Evolutionary conservation across 2,888 invertebrate genomes (phyloP).

Genomic region (Ophioninae sp.): DNA sequence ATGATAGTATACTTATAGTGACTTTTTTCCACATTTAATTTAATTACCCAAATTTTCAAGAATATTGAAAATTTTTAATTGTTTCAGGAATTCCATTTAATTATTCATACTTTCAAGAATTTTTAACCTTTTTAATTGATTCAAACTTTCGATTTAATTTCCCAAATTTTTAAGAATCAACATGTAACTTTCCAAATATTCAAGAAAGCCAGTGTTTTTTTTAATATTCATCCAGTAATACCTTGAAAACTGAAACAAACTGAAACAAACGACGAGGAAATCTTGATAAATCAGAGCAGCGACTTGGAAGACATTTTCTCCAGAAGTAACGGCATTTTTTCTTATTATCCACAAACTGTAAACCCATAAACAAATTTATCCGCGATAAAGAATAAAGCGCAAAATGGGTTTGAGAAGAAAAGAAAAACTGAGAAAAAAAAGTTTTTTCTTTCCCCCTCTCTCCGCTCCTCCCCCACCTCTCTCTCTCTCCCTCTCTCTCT

Average conservation of each 20-base stretch:
- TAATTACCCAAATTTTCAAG: neutral
- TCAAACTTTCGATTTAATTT: too few relatives aligned
- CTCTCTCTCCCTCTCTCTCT: neutral
- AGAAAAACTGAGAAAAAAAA: conserved; percentile 38
- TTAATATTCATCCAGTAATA: neutral
- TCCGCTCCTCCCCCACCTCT: neutral
- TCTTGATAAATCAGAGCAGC: neutral
- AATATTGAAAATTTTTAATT: too few relatives aligned
- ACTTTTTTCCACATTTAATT: neutral
- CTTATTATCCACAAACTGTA: neutral
- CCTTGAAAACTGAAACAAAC: neutral
- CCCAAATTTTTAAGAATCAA: too few relatives aligned
- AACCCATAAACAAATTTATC: conserved; percentile 7
- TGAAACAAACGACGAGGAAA: neutral
- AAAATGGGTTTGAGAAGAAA: neutral
- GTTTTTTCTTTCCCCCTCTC: neutral
- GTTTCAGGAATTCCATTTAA: too few relatives aligned
- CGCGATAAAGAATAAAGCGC: neutral
- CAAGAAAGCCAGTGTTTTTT: too few relatives aligned
- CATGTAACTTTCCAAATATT: too few relatives aligned
- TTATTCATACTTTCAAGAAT: too few relatives aligned
- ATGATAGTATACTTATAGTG: neutral
- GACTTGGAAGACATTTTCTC: neutral
- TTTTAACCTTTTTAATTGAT: too few relatives aligned
- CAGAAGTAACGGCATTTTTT: neutral